phyloP scores from a whole-genome alignment of 1,140 invertebrate species.

The Ceratina japonica region DNA sequence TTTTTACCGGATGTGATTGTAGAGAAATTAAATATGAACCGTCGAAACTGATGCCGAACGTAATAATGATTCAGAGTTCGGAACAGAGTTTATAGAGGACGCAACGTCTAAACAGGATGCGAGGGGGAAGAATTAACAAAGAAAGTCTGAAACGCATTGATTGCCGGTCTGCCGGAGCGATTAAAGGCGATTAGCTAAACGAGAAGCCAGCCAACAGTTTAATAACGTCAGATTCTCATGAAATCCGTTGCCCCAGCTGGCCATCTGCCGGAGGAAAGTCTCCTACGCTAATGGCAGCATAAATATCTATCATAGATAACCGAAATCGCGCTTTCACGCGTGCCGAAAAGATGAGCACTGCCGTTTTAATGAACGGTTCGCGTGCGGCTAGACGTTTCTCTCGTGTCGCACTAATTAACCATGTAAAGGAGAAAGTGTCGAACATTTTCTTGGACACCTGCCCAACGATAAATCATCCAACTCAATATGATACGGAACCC shows the following conservation, averaged over 20 bases:
- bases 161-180: too few relatives aligned
- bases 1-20: too few relatives aligned
- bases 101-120: too few relatives aligned
- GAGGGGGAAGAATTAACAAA: too few relatives aligned
- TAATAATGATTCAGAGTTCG: too few relatives aligned
- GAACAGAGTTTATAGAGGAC: too few relatives aligned
- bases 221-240: background rate
- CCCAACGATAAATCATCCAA: background rate
- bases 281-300: background rate
- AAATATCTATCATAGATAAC: background rate
- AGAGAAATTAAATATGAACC: too few relatives aligned
- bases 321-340: background rate
- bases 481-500: too few relatives aligned
- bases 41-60: too few relatives aligned
- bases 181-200: too few relatives aligned
- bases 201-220: too few relatives aligned
- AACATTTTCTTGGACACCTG: background rate
- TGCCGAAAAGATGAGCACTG: slow-evolving; percentile 22
- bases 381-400: slow-evolving; percentile 31
- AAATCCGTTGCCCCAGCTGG: background rate
- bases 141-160: too few relatives aligned
- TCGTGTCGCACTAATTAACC: slow-evolving; percentile 41
- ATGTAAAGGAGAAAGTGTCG: slow-evolving; percentile 40
- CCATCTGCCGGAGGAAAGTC: background rate
- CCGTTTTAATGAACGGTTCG: slow-evolving; percentile 33